phyloP scores from a whole-genome alignment of 2,113 vertebrate species.

The Meleagris gallopavo region DNA sequence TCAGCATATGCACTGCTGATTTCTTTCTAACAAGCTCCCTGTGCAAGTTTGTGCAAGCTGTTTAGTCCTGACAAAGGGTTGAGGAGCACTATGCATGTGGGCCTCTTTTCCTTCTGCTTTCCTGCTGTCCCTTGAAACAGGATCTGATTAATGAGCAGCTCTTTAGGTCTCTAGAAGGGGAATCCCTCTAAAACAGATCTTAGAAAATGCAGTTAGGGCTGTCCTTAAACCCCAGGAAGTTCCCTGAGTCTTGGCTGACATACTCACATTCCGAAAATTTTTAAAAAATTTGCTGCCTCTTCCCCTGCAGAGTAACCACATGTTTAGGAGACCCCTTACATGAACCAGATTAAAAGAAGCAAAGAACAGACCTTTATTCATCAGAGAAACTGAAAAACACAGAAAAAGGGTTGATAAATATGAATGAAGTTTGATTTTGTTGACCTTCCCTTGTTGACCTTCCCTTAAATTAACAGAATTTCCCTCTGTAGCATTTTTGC shows the following conservation, averaged over 20 bases:
- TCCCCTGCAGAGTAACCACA: neutral
- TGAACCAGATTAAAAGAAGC: neutral
- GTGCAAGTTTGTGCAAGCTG: neutral
- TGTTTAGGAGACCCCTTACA: neutral
- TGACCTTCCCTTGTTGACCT: neutral
- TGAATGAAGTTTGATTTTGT: neutral
- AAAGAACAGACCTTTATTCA: neutral
- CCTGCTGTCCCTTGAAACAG: neutral
- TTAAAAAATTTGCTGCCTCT: slow-evolving; percentile 9
- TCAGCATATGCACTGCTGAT: accelerated
- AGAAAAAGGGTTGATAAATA: neutral
- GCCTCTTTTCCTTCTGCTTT: neutral
- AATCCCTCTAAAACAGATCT: neutral
- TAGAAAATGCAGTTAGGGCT: neutral
- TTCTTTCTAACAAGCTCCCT: neutral
- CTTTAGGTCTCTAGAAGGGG: neutral
- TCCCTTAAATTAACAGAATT: neutral
- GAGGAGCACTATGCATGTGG: neutral
- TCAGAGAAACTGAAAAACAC: neutral
- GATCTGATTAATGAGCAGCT: neutral
- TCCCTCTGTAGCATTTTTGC: neutral
- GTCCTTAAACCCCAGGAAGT: neutral
- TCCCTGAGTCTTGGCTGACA: slow-evolving; percentile 13
- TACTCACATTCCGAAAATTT: slow-evolving; percentile 1
- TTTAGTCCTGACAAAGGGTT: neutral